A percentile compares a stretch with the other conserved stretches of the same genome.
Evolutionary conservation across 1,140 invertebrate species (phyloP).

Genomic region (Hormaphis cornu): DNA sequence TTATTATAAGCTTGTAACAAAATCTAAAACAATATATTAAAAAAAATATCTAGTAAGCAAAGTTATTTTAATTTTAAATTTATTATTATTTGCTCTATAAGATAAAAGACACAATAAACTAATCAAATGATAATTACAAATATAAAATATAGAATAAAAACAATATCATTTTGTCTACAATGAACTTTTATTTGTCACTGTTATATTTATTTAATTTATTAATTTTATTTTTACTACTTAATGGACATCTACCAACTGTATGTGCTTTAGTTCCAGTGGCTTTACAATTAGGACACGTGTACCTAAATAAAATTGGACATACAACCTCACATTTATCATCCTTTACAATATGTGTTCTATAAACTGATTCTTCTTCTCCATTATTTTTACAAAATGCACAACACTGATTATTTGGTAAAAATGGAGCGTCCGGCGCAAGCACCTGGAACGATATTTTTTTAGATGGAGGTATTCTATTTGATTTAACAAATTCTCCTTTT

Average conservation of each 20-base stretch:
- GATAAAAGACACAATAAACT: slow-evolving; percentile 21
- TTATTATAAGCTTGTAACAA: neutral
- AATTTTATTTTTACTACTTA: slow-evolving; percentile 17
- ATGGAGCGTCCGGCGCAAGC: slow-evolving; percentile 1
- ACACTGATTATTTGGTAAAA: slow-evolving; percentile 34
- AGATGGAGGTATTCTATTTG: slow-evolving; percentile 14
- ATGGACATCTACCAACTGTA: slow-evolving; percentile 66
- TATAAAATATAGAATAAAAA: slow-evolving; percentile 3
- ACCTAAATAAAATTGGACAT: slow-evolving; percentile 58
- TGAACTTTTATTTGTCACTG: slow-evolving; percentile 8
- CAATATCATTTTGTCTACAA: neutral
- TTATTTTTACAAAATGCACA: slow-evolving; percentile 71
- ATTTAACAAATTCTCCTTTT: neutral
- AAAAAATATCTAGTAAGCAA: slow-evolving; percentile 15
- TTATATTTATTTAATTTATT: slow-evolving; percentile 8
- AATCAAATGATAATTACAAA: slow-evolving; percentile 2
- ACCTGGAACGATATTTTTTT: slow-evolving; percentile 12
- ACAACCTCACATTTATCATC: slow-evolving; percentile 48
- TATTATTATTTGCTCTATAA: neutral
- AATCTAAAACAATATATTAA: slow-evolving; percentile 9
- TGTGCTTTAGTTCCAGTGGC: slow-evolving; percentile 61
- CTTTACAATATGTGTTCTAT: slow-evolving; percentile 54
- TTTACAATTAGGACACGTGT: slow-evolving; percentile 58
- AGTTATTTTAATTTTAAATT: slow-evolving; percentile 22
- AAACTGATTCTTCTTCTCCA: slow-evolving; percentile 52